These are phyloP conservation scores for Anas platyrhynchos DNA, from an alignment of 2,113 vertebrate genomes.

Conservation along the genomic window DNA sequence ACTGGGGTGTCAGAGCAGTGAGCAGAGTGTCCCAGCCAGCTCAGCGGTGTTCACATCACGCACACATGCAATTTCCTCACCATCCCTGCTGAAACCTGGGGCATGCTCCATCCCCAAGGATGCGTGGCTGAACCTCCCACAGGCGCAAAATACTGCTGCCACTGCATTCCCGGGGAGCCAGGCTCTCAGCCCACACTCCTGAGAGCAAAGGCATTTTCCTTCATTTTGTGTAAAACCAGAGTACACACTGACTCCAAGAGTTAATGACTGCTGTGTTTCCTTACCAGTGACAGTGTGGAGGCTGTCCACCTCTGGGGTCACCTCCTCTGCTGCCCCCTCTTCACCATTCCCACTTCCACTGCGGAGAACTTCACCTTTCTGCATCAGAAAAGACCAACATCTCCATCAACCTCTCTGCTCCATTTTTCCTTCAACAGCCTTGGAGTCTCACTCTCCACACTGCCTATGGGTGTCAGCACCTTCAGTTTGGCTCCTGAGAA, in stretches of 20 bases:
- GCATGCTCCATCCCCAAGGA: neutral
- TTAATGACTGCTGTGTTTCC: too few species aligned
- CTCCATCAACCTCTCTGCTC: slow-evolving; percentile 57
- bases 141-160: too few species aligned
- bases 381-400: neutral
- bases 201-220: neutral
- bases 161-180: neutral
- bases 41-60: neutral
- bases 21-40: neutral
- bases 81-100: neutral
- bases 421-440: slow-evolving; percentile 46
- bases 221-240: neutral
- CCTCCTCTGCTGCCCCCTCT: slow-evolving; percentile 12
- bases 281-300: neutral
- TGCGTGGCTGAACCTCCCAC: neutral
- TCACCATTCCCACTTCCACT: neutral
- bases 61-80: neutral
- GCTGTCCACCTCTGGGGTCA: slow-evolving; percentile 26
- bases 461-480: slow-evolving; percentile 38
- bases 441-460: neutral
- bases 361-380: slow-evolving; percentile 15
- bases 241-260: neutral
- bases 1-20: neutral
- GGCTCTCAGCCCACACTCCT: neutral
- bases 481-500: slow-evolving; percentile 29